A percentile compares a stretch with the other conserved stretches of the same genome.
These are phyloP conservation scores for Amia ocellicauda DNA, from an alignment of 2,113 vertebrate species.

Conservation along the genomic window DNA sequence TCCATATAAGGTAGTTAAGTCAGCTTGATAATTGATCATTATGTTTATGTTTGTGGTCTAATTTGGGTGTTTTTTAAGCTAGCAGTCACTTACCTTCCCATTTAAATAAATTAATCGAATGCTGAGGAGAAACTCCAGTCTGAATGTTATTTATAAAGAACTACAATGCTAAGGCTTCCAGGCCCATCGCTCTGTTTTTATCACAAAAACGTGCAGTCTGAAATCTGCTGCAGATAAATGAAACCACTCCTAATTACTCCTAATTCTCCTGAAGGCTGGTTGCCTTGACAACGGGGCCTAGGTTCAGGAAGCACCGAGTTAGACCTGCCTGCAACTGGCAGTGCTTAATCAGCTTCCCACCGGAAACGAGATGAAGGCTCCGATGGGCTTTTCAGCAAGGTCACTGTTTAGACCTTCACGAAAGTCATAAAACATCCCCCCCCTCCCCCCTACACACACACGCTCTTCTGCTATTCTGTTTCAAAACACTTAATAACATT, in stretches of 20 bases:
- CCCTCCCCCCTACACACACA: conserved; percentile 11
- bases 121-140: too few species aligned
- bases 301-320: conserved; percentile 49
- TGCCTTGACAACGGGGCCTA: conserved; percentile 25
- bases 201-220: too few species aligned
- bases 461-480: background rate
- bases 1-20: too few species aligned
- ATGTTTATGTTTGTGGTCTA: too few species aligned
- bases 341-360: conserved; percentile 50
- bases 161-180: too few species aligned
- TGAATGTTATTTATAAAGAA: too few species aligned
- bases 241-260: conserved; percentile 4
- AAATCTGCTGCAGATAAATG: background rate
- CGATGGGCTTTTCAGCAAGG: conserved; percentile 46
- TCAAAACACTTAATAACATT: too few species aligned
- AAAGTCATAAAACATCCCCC: background rate
- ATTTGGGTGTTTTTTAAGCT: too few species aligned
- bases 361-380: conserved; percentile 44
- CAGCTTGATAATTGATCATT: too few species aligned
- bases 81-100: too few species aligned
- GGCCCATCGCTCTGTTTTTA: too few species aligned
- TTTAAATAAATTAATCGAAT: too few species aligned
- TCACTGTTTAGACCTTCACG: conserved; percentile 40
- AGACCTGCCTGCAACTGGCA: conserved; percentile 46
- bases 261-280: conserved; percentile 21